Evolutionary conservation across 2,113 vertebrate genomes (phyloP), one percentile per base, ranked within the genome.

Genomic region (Oncorhynchus tshawytscha): DNA sequence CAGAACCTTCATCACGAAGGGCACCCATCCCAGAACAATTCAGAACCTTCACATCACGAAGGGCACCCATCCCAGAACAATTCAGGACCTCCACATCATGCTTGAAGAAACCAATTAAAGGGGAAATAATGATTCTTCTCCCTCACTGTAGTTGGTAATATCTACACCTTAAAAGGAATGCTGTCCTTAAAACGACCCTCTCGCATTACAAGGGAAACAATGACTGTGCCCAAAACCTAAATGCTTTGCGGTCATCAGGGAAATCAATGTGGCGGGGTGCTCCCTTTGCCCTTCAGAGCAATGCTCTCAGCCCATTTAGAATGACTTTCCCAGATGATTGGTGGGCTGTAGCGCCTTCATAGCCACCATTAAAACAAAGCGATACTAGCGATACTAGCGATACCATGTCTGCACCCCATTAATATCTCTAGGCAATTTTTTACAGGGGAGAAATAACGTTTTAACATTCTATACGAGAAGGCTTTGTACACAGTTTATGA

Each of bases 391-490:
- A n/a, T 6, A 8, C 5, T n/a, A 62, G n/a, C 6, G 34, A 7
- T 27, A 27, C 27, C 27, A 27, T 24, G 59, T 22, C 59, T 62
- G 18, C 59, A 62, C 59, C n/a, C n/a, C 18, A 18, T 54, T 16
- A 4, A 54, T 54, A 54, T 54, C 13, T 54, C 13, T 54, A 16
- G 51, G 16, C 16, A 15, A 16, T 54, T 4, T 54, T 54, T 54
- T 54, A 16, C 13, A 18, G 49, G 49, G 49, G 49, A 66, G 54
- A 86, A 82, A 79, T 76, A 80, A 81, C 81, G 49, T 82, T 85
- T 78, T 89, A 88, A 85, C 81, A 72, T 73, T 71, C 77, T 77
- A 82, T 82, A 78, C 69, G 34, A 78, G 70, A 78, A n/a, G 15
- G 65, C 67, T 76, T 72, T 68, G 39, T 59, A 78, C 49, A 78